A percentile compares a stretch with the other conserved stretches of the same genome.
phyloP scores from a whole-genome alignment of 53 echinoderm and acorn worm species.

The Henricia sp. region DNA sequence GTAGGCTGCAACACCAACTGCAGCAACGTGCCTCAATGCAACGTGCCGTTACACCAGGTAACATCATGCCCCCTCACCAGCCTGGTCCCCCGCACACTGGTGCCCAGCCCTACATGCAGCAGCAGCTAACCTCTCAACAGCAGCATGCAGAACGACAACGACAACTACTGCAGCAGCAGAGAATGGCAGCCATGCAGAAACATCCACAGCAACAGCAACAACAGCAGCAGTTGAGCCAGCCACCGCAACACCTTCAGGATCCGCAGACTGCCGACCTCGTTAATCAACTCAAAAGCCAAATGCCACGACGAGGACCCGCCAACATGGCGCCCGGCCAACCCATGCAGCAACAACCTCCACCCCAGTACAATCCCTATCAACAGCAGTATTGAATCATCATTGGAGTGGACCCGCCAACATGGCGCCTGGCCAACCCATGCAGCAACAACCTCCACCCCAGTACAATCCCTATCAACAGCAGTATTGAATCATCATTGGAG shows the following conservation, averaged over 20 bases:
- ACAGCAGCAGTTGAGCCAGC: conserved; percentile 21
- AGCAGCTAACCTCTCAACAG: conserved; percentile 12
- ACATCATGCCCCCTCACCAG: conserved; percentile 38
- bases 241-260: conserved; percentile 48
- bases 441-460: conserved; percentile 49
- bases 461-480: conserved; percentile 53
- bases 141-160: conserved; percentile 2
- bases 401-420: conserved; percentile 27
- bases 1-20: conserved; percentile 42
- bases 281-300: conserved; percentile 54
- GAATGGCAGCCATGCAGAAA: conserved; percentile 32
- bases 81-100: conserved; percentile 27
- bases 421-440: conserved; percentile 38
- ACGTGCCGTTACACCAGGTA: conserved; percentile 1
- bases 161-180: conserved; percentile 24
- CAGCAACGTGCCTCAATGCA: conserved; percentile 51
- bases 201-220: conserved; percentile 64
- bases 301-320: conserved; percentile 41
- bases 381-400: conserved; percentile 29
- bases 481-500: conserved; percentile 38
- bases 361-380: conserved; percentile 57
- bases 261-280: conserved; percentile 64
- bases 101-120: conserved; percentile 56
- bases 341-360: conserved; percentile 51
- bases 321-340: conserved; percentile 31